A percentile compares a stretch with the other conserved stretches of the same genome.
phyloP scores from a whole-genome alignment of 2,113 vertebrate genomes.

The Catharus bicknelli region DNA sequence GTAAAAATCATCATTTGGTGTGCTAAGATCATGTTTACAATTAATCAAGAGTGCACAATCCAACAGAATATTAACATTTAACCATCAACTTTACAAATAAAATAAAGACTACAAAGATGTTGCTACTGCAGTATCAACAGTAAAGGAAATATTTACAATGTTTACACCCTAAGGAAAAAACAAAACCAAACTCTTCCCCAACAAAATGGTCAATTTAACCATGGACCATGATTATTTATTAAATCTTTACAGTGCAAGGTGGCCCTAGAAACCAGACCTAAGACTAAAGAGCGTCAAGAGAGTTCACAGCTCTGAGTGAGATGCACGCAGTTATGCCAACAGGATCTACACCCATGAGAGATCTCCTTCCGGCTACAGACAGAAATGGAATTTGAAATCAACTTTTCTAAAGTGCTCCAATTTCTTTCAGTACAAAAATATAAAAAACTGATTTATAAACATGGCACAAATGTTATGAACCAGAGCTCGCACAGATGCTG shows the following conservation, averaged over 20 bases:
- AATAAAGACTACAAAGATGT: constrained; percentile 44
- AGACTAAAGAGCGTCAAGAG: constrained; percentile 16
- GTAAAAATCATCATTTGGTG: constrained; percentile 67
- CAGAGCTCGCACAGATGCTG: neutral
- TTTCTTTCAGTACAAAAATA: constrained; percentile 60
- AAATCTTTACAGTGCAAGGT: constrained; percentile 32
- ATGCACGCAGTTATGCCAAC: neutral
- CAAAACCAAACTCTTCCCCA: neutral
- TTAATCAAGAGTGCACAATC: constrained; percentile 57
- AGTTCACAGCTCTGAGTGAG: constrained; percentile 30
- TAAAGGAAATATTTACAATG: constrained; percentile 48
- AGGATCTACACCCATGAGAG: neutral
- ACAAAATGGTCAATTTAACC: neutral
- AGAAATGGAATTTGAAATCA: neutral
- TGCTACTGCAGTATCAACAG: constrained; percentile 64
- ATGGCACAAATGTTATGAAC: constrained; percentile 39
- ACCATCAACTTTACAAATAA: constrained; percentile 74
- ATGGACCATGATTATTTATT: constrained; percentile 18
- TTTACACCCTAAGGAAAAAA: constrained; percentile 51
- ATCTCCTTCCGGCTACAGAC: neutral
- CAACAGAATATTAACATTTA: constrained; percentile 60
- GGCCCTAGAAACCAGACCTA: constrained; percentile 30
- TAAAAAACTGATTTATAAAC: constrained; percentile 52
- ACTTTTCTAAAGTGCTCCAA: constrained; percentile 70
- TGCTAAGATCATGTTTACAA: constrained; percentile 68